A percentile compares a stretch with the other conserved stretches of the same genome.
Conservation (phyloP, 2,888 invertebrate genomes). For the Chrysodeixis includens region DNA sequence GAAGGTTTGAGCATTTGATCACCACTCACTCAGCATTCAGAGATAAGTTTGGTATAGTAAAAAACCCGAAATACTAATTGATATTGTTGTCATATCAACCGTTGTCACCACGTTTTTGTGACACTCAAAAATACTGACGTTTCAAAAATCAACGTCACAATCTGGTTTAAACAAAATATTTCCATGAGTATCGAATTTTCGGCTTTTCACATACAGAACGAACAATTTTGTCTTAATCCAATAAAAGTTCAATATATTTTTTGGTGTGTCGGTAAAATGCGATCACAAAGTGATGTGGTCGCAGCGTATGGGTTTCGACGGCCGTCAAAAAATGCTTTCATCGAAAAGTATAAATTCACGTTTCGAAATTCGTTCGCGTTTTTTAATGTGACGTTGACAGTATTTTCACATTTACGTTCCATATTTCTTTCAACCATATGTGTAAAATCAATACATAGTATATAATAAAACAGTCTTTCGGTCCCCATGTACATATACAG, state of each 20-base stretch:
- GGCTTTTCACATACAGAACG: conserved; percentile 37
- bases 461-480: too few species aligned
- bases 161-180: conserved; percentile 22
- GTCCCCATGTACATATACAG: too few species aligned
- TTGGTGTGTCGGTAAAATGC: conserved; percentile 27
- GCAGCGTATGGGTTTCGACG: neutral
- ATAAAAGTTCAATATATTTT: conserved; percentile 35
- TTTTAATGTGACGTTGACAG: too few species aligned
- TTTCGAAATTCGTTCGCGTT: too few species aligned
- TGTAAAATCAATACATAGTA: too few species aligned
- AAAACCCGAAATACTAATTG: neutral
- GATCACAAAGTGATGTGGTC: conserved; percentile 35
- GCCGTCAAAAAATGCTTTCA: neutral
- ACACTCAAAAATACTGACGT: too few species aligned
- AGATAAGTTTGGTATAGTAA: too few species aligned
- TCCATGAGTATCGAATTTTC: conserved; percentile 11
- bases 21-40: too few species aligned
- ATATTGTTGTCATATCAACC: neutral
- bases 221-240: conserved; percentile 46
- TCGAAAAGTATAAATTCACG: neutral
- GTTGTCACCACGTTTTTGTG: neutral
- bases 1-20: too few species aligned
- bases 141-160: neutral
- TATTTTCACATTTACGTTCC: too few species aligned
- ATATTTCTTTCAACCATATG: too few species aligned